Base-by-base conservation (phyloP, 2,888 invertebrate species). In the Sesia apiformis region DNA sequence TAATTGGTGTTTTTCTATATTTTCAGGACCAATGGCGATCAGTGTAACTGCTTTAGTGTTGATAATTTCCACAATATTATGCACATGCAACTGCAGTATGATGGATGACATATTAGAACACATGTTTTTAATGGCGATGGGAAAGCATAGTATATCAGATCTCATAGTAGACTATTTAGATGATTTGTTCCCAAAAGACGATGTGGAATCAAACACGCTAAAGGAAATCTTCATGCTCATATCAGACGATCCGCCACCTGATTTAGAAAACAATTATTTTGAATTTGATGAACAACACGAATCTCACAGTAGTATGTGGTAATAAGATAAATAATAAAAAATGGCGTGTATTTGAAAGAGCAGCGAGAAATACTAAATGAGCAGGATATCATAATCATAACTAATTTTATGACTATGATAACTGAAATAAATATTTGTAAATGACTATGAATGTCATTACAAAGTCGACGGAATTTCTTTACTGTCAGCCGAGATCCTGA, bases 131-230 rank as follows among this genome's bases (percentile, higher is more conserved):
- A 23, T 50, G 38, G 38, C 7, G 38, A 58, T 58, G 38, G 69
- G 71, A 50, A 64, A 70, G 52, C 68, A 84, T 42, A 74, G 81
- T 54, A 67, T 84, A 64, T 69, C 81, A 0, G 82, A 84, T 7
- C 66, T 76, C 0, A 69, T 85, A 4, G 65, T 73, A n/a, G 66
- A 74, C 50, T 81, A 76, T 49, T 57, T 88, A 52, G 84, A 87
- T 59, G 66, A 70, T 3, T 58, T 83, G 3, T 86, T 73, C 49
- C 84, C 84, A 0, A 83, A 84, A 60, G 85, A 86, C 52, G 86
- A 87, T 57, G 59, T 64, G 39, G 84, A 85, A 56, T 72, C 81
- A 0, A 75, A 66, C 39, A 67, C 80, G 38, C 66, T 88, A 67
- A 85, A 85, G 54, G 72, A 78, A 56, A 66, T 88, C 38, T 83